Conservation (phyloP, 1,140 invertebrate species). For the Rhopalosiphum padi region DNA sequence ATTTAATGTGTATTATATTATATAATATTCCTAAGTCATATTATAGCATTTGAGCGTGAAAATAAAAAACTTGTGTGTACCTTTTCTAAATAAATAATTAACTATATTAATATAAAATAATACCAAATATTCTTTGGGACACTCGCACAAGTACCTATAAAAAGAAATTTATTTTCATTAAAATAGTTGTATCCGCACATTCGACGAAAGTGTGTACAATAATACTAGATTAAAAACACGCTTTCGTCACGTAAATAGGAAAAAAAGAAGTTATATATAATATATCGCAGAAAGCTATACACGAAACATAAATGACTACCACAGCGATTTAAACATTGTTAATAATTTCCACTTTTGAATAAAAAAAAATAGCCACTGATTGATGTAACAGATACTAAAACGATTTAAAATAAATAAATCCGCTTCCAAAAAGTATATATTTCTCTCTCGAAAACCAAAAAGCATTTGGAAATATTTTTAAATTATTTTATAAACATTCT, state of each 20-base stretch:
- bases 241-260: neutral
- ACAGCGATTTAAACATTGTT: neutral
- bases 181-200: neutral
- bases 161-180: neutral
- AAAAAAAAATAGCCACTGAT: neutral
- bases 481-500: neutral
- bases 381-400: neutral
- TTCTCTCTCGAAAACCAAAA: neutral
- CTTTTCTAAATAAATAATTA: neutral
- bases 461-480: neutral
- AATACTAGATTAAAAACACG: neutral
- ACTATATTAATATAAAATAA: neutral
- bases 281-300: neutral
- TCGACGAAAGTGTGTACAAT: neutral
- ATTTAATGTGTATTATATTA: neutral
- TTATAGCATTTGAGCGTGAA: neutral
- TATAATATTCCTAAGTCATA: neutral
- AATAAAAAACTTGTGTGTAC: neutral
- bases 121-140: neutral
- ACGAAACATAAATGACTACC: neutral
- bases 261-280: neutral
- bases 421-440: neutral
- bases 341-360: conserved; percentile 22
- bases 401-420: neutral
- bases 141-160: neutral